Base-by-base conservation (phyloP, 2,797 vertebrate species). In the Syncerus caffer region DNA sequence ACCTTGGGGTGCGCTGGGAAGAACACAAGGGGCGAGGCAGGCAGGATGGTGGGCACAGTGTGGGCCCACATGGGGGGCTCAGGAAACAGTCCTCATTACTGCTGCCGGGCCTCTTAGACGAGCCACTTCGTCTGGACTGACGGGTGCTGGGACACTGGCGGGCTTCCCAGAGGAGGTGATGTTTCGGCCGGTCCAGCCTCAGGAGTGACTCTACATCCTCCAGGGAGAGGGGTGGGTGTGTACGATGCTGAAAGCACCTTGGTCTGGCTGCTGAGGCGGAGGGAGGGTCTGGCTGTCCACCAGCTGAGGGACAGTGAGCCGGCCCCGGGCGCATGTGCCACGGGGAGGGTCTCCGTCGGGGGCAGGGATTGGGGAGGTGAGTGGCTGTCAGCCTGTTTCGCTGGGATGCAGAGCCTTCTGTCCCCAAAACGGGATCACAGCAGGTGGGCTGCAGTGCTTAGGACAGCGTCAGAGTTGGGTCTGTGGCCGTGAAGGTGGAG, bases 51-150 rank as follows among this genome's bases (percentile, higher is more conserved):
- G 12, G 55, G 76, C 21, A 0, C 3, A 12, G 10, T 6, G n/a
- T 1, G 10, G n/a, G 64, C n/a, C 17, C 64, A 12, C 1, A 0
- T 1, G 0, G 17, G 8, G 14, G 0, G 0, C n/a, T 19, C 13
- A 3, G 58, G 57, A 29, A 23, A 7, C 3, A 1, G 4, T 58
- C 15, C 0, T 31, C 13, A 2, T 10, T 27, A 3, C 34, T 0
- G 10, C 34, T 31, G 51, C 9, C 21, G 47, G 15, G 64, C 12
- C 62, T n/a, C 55, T 1, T 0, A 9, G 34, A 38, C 16, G 12
- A n/a, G 14, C 53, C n/a, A 3, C 27, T 7, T 31, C 13, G 50
- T 38, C 45, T 14, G 53, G 60, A 55, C 17, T 21, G 7, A 11
- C 0, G 38, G 53, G 67, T 29, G 82, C 17, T 2, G 27, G 60